Evolutionary conservation across 2,888 invertebrate species (phyloP).

Genomic region (Chloroclysta siterata): DNA sequence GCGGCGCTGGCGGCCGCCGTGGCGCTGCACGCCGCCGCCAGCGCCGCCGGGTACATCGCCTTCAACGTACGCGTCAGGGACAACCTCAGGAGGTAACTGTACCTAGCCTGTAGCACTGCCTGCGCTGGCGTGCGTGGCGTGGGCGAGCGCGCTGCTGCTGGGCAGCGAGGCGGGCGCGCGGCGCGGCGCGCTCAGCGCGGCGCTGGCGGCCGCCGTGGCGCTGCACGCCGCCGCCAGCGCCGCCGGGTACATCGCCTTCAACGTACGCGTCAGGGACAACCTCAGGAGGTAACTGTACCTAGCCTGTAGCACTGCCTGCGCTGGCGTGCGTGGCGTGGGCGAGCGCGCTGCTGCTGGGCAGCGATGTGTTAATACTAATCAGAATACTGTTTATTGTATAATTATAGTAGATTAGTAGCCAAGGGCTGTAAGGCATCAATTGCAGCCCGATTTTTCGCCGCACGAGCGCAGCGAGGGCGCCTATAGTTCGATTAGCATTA

Average conservation of each 20-base stretch:
- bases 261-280: slow-evolving; percentile 92
- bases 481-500: too few species aligned
- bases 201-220: slow-evolving; percentile 91
- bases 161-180: slow-evolving; percentile 89
- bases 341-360: slow-evolving; percentile 76
- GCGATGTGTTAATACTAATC: too few species aligned
- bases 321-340: slow-evolving; percentile 93
- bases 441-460: too few species aligned
- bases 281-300: slow-evolving; percentile 75
- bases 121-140: slow-evolving; percentile 87
- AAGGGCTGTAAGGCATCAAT: too few species aligned
- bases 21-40: slow-evolving; percentile 91
- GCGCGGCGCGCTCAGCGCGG: slow-evolving; percentile 88
- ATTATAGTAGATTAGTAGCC: too few species aligned
- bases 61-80: slow-evolving; percentile 93
- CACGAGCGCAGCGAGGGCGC: too few species aligned
- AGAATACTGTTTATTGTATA: too few species aligned
- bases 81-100: slow-evolving; percentile 84
- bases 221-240: slow-evolving; percentile 93
- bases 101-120: neutral
- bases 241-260: slow-evolving; percentile 94
- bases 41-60: slow-evolving; percentile 94
- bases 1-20: slow-evolving; percentile 91
- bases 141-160: slow-evolving; percentile 87
- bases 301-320: neutral